A percentile compares a stretch with the other conserved stretches of the same genome.
These are phyloP conservation scores for Sericinus montela DNA, from an alignment of 2,888 invertebrate genomes.

Conservation along the genomic window DNA sequence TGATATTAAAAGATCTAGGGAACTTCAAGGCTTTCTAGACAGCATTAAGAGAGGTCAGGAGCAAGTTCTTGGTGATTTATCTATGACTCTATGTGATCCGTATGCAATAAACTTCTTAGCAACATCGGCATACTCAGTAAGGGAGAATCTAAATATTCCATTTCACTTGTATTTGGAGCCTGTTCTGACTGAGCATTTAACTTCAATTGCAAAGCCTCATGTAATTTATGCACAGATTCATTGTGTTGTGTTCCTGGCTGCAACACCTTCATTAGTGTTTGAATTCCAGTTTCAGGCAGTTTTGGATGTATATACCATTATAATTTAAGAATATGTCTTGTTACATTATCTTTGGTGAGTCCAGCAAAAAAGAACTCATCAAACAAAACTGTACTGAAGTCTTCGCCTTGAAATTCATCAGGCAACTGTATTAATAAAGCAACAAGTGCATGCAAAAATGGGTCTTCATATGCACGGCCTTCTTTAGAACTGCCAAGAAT, in stretches of 20 bases:
- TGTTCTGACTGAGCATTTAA: slow-evolving; percentile 86
- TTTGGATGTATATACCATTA: slow-evolving; percentile 94
- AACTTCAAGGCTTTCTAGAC: too few species aligned
- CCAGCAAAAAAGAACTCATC: slow-evolving; percentile 97
- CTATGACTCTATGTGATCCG: too few species aligned
- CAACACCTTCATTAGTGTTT: slow-evolving; percentile 89
- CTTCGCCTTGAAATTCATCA: slow-evolving; percentile 95
- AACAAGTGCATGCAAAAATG: slow-evolving; percentile 94
- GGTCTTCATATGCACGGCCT: slow-evolving; percentile 96
- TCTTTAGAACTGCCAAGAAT: slow-evolving; percentile 94
- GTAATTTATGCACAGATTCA: slow-evolving; percentile 89
- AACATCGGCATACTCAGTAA: slow-evolving; percentile 92
- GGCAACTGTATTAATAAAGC: slow-evolving; percentile 91
- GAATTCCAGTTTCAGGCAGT: slow-evolving; percentile 87
- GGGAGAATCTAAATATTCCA: slow-evolving; percentile 89
- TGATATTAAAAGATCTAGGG: too few species aligned
- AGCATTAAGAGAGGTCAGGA: too few species aligned
- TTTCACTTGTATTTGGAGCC: slow-evolving; percentile 79
- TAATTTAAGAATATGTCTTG: slow-evolving; percentile 92
- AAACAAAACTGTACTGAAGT: slow-evolving; percentile 96
- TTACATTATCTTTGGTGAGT: slow-evolving; percentile 92
- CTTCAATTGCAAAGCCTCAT: slow-evolving; percentile 88
- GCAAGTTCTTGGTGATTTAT: too few species aligned
- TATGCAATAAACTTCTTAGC: too few species aligned
- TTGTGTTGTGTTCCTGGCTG: slow-evolving; percentile 89